Conservation (phyloP, 2,888 invertebrate species). For the Acrobasis repandana region DNA sequence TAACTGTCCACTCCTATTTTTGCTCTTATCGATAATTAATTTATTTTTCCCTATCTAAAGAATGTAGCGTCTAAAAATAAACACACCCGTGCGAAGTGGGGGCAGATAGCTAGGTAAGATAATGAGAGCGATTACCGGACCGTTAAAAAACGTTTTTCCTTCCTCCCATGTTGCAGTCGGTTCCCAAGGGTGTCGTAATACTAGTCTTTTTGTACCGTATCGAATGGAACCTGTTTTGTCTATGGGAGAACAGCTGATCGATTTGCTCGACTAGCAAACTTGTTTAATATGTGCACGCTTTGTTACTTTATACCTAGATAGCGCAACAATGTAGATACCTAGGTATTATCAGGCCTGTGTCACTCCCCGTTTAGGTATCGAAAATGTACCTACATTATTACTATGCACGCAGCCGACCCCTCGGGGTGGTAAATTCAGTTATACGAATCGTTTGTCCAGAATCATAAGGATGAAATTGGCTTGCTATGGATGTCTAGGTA, state of each 20-base stretch:
- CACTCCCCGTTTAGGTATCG: too few relatives aligned
- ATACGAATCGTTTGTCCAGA: too few relatives aligned
- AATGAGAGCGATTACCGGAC: neutral
- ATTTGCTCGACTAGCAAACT: constrained; percentile 13
- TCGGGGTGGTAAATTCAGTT: too few relatives aligned
- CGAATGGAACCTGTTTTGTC: constrained; percentile 19
- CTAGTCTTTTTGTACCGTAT: constrained; percentile 18
- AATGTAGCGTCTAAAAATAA: neutral
- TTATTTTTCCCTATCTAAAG: neutral
- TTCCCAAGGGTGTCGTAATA: constrained; percentile 21
- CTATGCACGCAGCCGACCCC: too few relatives aligned
- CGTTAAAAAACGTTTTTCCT: neutral
- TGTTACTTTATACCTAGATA: neutral
- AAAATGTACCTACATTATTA: too few relatives aligned
- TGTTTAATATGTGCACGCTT: neutral
- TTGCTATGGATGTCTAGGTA: too few relatives aligned
- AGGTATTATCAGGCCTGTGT: too few relatives aligned
- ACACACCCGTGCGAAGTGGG: neutral
- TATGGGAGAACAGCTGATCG: constrained; percentile 23
- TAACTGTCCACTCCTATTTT: too few relatives aligned
- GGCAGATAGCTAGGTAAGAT: neutral
- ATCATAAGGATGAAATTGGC: too few relatives aligned
- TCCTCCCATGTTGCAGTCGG: neutral
- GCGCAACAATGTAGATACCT: neutral
- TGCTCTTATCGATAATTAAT: neutral